Base-by-base conservation (phyloP, 2,113 vertebrate genomes). In the Dunckerocampus dactyliophorus region DNA sequence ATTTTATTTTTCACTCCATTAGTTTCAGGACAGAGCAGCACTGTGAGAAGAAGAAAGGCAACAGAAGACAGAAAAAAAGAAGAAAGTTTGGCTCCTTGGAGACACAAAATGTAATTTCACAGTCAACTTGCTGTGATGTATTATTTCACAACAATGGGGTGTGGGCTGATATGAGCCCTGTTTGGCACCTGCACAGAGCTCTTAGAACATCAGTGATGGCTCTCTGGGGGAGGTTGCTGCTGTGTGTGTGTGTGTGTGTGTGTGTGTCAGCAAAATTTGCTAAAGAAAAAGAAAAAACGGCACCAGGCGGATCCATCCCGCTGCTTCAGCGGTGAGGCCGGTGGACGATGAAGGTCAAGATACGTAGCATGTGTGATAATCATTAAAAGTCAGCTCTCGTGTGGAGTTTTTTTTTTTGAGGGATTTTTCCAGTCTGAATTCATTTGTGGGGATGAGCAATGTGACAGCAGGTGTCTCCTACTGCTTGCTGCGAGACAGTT, bases 51-150 rank as follows among this genome's bases (percentile, higher is more conserved):
- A 39, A 15, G 22, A 8, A 1, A 20, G 0, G 45, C 9, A 3
- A 3, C 6, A 64, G 22, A 63, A 31, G 45, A 49, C n/a, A 50
- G 31, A 50, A 59, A 47, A 73, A 13, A 47, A 75, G 72, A 74
- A 76, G 65, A 81, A 80, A 87, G 82, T 87, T 86, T 80, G 77
- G 57, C 75, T 85, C 85, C 84, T 82, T 47, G 59, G 81, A 84
- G 86, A 88, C 77, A 83, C 80, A 81, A 90, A 90, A 90, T 87
- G 82, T 85, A 88, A 91, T 90, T 89, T 91, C 88, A 90, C 88
- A 91, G 88, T 91, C 86, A 90, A 85, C 87, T 90, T 89, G 74
- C 83, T 87, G 69, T 87, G 86, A 88, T 87, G 81, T 87, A 87
- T 88, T 89, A 87, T 88, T 89, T 82, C 77, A 81, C 83, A 87